phyloP scores from a whole-genome alignment of 2,888 invertebrate genomes.

The Selenia dentaria region DNA sequence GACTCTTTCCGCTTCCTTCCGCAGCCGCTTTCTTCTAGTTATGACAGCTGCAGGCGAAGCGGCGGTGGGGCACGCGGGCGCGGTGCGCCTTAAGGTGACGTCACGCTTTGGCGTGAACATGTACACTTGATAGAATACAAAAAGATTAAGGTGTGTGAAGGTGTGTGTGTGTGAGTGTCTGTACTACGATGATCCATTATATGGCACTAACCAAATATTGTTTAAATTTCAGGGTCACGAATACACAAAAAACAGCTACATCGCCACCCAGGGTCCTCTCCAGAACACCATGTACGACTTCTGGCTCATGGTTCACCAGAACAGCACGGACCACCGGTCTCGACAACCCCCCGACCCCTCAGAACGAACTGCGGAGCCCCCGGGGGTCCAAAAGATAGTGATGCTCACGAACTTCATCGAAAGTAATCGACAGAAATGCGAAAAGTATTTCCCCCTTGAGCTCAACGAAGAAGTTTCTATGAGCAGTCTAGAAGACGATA shows the following conservation, averaged over 20 bases:
- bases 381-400: constrained; percentile 86
- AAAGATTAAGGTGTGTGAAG: no score
- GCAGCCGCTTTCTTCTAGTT: no score
- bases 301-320: constrained; percentile 93
- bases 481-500: constrained; percentile 42
- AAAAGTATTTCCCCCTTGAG: constrained; percentile 92
- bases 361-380: constrained; percentile 8
- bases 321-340: constrained; percentile 52
- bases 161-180: no score
- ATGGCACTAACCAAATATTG: constrained; percentile 6
- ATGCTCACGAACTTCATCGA: constrained; percentile 97
- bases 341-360: constrained; percentile 27
- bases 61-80: no score
- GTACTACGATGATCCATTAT: no score
- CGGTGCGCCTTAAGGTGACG: no score
- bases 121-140: no score
- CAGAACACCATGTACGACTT: constrained; percentile 95
- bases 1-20: no score
- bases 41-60: no score
- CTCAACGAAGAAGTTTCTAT: constrained; percentile 70
- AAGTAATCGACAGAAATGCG: constrained; percentile 93
- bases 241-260: constrained; percentile 93
- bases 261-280: constrained; percentile 97
- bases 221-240: constrained; percentile 90
- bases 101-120: no score